phyloP scores from a whole-genome alignment of 2,888 invertebrate genomes.

The Idaea straminata region DNA sequence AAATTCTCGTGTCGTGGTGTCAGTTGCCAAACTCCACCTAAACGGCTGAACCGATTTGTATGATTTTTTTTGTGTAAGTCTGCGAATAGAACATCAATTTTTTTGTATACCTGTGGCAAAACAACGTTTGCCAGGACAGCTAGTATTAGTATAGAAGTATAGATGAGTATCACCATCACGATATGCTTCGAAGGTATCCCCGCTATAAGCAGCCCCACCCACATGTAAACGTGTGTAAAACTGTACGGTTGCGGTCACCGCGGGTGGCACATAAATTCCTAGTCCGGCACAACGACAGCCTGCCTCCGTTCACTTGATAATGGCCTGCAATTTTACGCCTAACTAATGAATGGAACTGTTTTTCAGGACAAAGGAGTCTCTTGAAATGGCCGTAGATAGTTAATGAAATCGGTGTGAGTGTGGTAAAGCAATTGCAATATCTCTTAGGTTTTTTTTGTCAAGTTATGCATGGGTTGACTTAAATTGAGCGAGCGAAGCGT shows the following conservation, averaged over 20 bases:
- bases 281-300: slow-evolving; percentile 45
- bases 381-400: slow-evolving; percentile 10
- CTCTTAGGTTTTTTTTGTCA: neutral
- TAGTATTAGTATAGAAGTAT: no score
- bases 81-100: no score
- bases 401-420: neutral
- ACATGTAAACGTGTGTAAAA: slow-evolving; percentile 17
- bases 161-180: neutral
- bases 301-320: slow-evolving; percentile 31
- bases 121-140: no score
- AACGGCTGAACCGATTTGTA: no score
- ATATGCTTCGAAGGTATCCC: neutral
- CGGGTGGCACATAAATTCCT: slow-evolving; percentile 52
- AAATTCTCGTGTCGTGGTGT: no score
- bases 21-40: no score
- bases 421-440: neutral
- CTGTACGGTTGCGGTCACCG: slow-evolving; percentile 44
- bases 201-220: neutral
- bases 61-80: no score
- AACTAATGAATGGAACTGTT: slow-evolving; percentile 32
- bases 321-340: slow-evolving; percentile 48
- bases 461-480: neutral
- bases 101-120: no score
- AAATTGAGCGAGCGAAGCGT: no score
- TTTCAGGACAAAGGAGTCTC: slow-evolving; percentile 9